phyloP scores from a whole-genome alignment of 2,113 vertebrate genomes.

The Phocoena sinus region DNA sequence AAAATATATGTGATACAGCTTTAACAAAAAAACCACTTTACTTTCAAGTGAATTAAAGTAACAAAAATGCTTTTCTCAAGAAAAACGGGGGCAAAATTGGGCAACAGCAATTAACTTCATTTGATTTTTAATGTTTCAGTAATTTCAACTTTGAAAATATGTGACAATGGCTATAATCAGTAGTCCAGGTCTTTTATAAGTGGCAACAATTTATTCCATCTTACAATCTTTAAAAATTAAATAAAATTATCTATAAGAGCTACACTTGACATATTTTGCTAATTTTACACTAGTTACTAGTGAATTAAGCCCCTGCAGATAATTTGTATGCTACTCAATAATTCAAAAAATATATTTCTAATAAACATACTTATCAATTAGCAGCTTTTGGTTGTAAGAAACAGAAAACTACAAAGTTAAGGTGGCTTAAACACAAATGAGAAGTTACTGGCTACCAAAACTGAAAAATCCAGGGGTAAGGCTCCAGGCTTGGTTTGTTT shows the following conservation, averaged over 20 bases:
- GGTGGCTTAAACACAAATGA: not conserved
- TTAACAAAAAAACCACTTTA: not conserved
- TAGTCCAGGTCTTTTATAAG: not conserved
- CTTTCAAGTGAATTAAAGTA: not conserved
- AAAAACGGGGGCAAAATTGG: not conserved
- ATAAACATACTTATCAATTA: not conserved
- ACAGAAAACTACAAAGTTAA: not conserved
- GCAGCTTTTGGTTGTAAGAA: not conserved
- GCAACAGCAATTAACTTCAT: not conserved
- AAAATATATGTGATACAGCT: not conserved
- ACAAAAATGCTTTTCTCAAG: not conserved
- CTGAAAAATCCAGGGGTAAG: not conserved
- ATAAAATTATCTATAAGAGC: not conserved
- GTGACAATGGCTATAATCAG: not conserved
- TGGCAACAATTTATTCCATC: not conserved
- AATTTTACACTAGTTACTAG: not conserved
- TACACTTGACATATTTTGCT: not conserved
- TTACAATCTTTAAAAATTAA: not conserved
- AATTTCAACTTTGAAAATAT: not conserved
- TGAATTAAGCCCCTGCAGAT: not conserved
- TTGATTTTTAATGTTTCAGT: not conserved
- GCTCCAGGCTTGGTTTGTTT: not conserved
- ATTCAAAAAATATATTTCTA: not conserved
- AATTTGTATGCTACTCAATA: not conserved
- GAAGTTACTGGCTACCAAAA: not conserved